Percentiles rank a stretch among this genome's conserved stretches.
Conservation (phyloP, 92 coral and sea anemone species). For the Palythoa caribaeorum region DNA sequence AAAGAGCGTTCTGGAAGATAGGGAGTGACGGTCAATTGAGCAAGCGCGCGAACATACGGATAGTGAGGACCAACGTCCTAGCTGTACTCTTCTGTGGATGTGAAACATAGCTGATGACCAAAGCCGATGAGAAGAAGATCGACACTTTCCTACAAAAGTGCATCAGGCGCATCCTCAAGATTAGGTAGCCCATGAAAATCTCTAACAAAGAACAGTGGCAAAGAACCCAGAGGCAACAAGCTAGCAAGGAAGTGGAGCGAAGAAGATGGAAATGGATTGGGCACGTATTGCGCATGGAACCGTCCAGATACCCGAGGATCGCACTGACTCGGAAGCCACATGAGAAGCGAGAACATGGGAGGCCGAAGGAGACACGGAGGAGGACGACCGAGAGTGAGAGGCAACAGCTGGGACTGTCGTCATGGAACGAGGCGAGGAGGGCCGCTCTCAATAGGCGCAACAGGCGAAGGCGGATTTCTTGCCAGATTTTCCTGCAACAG, state of each 20-base stretch:
- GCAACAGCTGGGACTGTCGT: neutral
- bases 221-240: neutral
- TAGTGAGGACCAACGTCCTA: no score
- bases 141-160: no score
- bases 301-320: neutral
- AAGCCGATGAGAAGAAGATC: no score
- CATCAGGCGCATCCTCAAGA: neutral
- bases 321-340: neutral
- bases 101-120: neutral
- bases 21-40: neutral
- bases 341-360: neutral
- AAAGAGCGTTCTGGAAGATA: neutral
- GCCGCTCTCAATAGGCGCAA: neutral
- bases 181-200: neutral
- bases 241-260: neutral
- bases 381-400: neutral
- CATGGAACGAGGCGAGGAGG: neutral
- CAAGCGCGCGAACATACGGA: neutral
- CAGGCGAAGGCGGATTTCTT: neutral
- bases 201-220: neutral
- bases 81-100: no score
- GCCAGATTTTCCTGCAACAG: neutral
- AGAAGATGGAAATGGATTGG: neutral
- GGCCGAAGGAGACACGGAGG: neutral
- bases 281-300: neutral